A percentile compares a stretch with the other conserved stretches of the same genome.
Conservation (phyloP, 2,888 invertebrate species). For the Acheta domesticus region DNA sequence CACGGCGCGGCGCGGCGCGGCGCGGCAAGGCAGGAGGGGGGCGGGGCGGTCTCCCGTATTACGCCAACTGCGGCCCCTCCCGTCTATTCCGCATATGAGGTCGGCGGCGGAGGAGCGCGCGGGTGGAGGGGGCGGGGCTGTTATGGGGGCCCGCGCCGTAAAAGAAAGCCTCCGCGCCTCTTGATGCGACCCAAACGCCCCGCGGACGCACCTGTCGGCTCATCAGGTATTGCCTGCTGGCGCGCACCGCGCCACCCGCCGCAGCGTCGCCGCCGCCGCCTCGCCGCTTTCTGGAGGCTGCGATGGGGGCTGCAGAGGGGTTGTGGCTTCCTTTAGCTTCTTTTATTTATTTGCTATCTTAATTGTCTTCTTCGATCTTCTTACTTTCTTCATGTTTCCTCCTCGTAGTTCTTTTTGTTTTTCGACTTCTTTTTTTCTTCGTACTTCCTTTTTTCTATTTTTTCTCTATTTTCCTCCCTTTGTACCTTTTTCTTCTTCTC, state of each 20-base stretch:
- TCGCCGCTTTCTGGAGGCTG: background rate
- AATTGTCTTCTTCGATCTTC: too few species aligned
- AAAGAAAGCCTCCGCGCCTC: background rate
- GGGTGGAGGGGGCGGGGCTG: background rate
- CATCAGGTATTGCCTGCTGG: background rate
- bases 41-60: background rate
- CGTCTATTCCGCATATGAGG: background rate
- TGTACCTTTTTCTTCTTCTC: too few species aligned
- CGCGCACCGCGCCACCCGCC: background rate
- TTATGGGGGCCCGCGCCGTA: background rate
- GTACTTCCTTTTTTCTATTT: too few species aligned
- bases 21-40: background rate
- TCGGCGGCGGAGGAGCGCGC: background rate
- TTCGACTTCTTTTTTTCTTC: too few species aligned
- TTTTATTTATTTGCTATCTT: too few species aligned
- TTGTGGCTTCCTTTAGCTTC: too few species aligned
- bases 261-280: background rate
- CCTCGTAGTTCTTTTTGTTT: too few species aligned
- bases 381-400: too few species aligned
- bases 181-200: background rate
- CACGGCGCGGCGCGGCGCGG: background rate
- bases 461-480: rapidly evolving
- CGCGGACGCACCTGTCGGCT: background rate
- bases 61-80: conserved; percentile 1
- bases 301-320: too few species aligned